These are phyloP conservation scores for Phania funesta DNA, from an alignment of 2,888 invertebrate species.

Conservation along the genomic window DNA sequence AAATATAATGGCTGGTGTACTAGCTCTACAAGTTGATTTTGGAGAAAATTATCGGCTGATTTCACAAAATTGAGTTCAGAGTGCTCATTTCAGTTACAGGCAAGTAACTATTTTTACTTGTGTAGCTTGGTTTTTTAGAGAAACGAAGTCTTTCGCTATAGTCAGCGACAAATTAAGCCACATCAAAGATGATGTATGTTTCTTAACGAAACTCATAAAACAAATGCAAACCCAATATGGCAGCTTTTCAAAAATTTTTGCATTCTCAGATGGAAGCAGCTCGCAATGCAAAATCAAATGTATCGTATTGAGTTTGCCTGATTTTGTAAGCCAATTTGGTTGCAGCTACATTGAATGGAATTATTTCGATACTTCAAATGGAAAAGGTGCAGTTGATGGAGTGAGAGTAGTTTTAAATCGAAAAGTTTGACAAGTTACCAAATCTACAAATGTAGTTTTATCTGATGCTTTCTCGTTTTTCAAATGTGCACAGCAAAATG, in stretches of 20 bases:
- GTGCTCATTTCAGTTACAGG: not conserved
- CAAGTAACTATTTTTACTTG: constrained; percentile 27
- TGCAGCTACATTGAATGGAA: not conserved
- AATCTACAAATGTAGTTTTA: too few relatives aligned
- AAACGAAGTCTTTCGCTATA: constrained; percentile 42
- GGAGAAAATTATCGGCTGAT: constrained; percentile 48
- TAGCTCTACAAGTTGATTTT: constrained; percentile 50
- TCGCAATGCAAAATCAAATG: too few relatives aligned
- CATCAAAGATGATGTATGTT: constrained; percentile 7
- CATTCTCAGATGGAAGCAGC: too few relatives aligned
- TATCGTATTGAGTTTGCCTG: not conserved
- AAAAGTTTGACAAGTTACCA: not conserved
- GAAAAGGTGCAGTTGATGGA: not conserved
- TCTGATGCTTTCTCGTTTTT: too few relatives aligned
- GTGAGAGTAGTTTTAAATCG: not conserved
- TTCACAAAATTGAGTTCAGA: constrained; percentile 46
- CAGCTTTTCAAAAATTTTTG: not conserved
- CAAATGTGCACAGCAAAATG: too few relatives aligned
- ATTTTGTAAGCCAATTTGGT: not conserved
- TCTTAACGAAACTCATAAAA: not conserved
- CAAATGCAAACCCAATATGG: constrained; percentile 14
- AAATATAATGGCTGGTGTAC: not conserved
- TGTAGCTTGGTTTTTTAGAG: constrained; percentile 37
- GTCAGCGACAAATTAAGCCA: constrained; percentile 40
- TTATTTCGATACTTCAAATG: not conserved